phyloP scores from a whole-genome alignment of 2,888 invertebrate genomes.

The Orchesellides sinensis region DNA sequence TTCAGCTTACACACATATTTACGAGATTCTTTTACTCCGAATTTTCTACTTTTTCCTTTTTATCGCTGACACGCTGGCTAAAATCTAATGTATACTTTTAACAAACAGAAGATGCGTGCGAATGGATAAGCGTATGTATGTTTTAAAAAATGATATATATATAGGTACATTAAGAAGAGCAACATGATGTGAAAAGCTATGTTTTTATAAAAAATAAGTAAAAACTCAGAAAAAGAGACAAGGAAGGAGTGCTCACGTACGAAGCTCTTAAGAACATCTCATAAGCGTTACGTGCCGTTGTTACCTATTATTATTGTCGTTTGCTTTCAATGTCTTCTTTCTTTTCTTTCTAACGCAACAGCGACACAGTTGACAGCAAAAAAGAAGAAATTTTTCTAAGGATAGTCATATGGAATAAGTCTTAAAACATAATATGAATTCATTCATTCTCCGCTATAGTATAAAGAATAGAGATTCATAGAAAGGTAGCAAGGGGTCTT shows the following conservation, averaged over 20 bases:
- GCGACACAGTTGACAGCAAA: slow-evolving; percentile 18
- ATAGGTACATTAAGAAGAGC: no score
- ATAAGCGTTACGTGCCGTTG: slow-evolving; percentile 59
- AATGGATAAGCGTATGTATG: neutral
- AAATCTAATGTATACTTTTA: neutral
- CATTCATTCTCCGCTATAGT: no score
- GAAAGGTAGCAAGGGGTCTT: neutral
- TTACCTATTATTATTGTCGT: slow-evolving; percentile 39
- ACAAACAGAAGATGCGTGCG: neutral
- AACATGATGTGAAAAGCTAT: no score
- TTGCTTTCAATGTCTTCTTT: slow-evolving; percentile 50
- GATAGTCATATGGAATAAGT: slow-evolving; percentile 57
- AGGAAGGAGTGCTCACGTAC: slow-evolving; percentile 17
- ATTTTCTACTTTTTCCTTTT: slow-evolving; percentile 1
- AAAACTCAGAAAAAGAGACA: neutral
- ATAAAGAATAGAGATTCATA: no score
- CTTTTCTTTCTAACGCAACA: slow-evolving; percentile 13
- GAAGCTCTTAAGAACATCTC: slow-evolving; percentile 51
- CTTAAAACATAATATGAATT: slow-evolving; percentile 9
- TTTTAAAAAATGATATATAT: no score
- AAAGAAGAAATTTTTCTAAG: slow-evolving; percentile 32
- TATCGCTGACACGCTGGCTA: slow-evolving; percentile 3
- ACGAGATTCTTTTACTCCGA: neutral
- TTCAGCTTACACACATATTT: neutral
- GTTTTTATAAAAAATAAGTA: slow-evolving; percentile 19